A percentile compares a stretch with the other conserved stretches of the same genome.
phyloP scores from a whole-genome alignment of 1,140 invertebrate species.

The Aphis craccivora region DNA sequence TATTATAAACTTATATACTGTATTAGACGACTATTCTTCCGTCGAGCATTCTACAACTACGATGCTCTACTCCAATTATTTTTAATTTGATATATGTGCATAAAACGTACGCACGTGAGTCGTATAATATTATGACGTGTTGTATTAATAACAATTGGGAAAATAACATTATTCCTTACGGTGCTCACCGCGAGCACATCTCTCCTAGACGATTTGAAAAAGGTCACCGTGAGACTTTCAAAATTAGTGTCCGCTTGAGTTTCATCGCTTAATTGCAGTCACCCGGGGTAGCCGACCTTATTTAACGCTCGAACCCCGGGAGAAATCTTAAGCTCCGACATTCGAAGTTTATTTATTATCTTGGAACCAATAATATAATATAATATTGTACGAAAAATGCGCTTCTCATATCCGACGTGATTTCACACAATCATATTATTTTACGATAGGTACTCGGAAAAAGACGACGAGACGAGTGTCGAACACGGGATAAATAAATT shows the following conservation, averaged over 20 bases:
- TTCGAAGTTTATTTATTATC: not conserved
- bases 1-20: not conserved
- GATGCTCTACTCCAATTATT: not conserved
- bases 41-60: not conserved
- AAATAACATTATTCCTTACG: not conserved
- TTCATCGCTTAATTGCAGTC: not conserved
- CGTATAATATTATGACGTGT: not conserved
- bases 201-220: not conserved
- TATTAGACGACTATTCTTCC: too few species aligned
- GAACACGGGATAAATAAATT: not conserved
- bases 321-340: not conserved
- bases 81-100: not conserved
- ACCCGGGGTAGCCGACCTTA: not conserved
- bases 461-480: not conserved
- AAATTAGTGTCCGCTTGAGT: not conserved
- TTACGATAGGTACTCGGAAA: not conserved
- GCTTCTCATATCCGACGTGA: not conserved
- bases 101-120: not conserved
- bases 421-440: not conserved
- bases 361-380: not conserved
- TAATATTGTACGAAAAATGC: not conserved
- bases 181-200: accelerated
- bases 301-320: not conserved
- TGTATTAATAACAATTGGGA: not conserved
- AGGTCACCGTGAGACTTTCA: not conserved